These are phyloP conservation scores for Dolichotis patagonum DNA, from an alignment of 2,113 vertebrate genomes.

Conservation along the genomic window DNA sequence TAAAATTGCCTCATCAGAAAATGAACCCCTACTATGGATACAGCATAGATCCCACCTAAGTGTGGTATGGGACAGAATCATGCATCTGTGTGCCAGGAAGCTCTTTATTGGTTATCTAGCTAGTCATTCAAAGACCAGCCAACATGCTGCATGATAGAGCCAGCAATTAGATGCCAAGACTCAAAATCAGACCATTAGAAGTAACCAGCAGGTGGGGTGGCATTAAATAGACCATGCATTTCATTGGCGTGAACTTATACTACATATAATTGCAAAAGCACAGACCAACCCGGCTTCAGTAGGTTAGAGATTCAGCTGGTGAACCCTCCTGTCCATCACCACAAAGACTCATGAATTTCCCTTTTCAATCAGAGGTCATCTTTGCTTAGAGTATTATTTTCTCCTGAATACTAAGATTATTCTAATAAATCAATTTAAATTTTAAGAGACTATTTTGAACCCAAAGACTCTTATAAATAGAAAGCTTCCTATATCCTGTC, in stretches of 20 bases:
- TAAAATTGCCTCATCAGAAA: background rate
- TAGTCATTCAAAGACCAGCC: background rate
- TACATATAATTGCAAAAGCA: background rate
- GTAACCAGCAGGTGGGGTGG: background rate
- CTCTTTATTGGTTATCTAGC: background rate
- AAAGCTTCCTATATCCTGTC: background rate
- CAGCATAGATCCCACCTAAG: background rate
- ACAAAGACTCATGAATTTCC: background rate
- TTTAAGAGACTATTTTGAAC: background rate
- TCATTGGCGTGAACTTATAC: background rate
- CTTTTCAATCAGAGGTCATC: background rate
- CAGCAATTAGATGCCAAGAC: background rate
- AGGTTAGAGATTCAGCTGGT: background rate
- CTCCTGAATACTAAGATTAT: background rate
- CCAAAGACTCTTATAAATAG: background rate
- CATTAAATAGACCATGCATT: background rate
- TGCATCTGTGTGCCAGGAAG: background rate
- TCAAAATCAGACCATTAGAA: background rate
- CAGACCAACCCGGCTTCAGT: background rate
- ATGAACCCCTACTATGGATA: background rate
- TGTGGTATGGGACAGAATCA: background rate
- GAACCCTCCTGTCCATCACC: background rate
- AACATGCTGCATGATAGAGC: background rate
- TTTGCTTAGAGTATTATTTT: background rate
- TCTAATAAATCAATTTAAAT: background rate